phyloP scores from a whole-genome alignment of 2,797 vertebrate species.

The Chloroceryle inda region DNA sequence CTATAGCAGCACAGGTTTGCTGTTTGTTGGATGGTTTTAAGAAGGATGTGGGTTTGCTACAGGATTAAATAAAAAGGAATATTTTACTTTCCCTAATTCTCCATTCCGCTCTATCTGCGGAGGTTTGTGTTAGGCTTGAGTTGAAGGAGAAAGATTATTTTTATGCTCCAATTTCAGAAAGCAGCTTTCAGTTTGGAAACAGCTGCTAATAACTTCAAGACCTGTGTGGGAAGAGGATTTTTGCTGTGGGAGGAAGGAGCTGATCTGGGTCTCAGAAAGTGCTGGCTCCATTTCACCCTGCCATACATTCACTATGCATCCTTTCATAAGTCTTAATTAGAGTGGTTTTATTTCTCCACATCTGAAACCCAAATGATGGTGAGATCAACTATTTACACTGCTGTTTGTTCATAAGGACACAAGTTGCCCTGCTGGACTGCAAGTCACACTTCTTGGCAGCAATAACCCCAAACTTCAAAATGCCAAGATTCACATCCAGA shows the following conservation, averaged over 20 bases:
- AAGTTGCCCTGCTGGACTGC: not conserved
- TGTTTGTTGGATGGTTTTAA: conserved; percentile 69
- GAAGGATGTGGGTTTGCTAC: conserved; percentile 51
- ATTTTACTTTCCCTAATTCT: conserved; percentile 66
- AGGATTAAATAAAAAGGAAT: conserved; percentile 55
- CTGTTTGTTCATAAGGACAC: not conserved
- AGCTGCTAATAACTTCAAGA: conserved; percentile 35
- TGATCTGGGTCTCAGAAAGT: not conserved
- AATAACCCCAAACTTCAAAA: not conserved
- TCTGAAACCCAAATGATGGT: not conserved
- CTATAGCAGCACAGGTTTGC: conserved; percentile 67
- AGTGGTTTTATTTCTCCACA: not conserved
- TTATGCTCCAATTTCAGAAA: conserved; percentile 60
- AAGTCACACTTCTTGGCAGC: not conserved
- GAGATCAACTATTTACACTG: not conserved
- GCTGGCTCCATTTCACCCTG: not conserved
- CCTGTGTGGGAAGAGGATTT: not conserved
- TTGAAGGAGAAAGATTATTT: conserved; percentile 51
- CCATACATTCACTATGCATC: not conserved
- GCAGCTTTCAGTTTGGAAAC: conserved; percentile 49
- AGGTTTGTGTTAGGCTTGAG: conserved; percentile 19
- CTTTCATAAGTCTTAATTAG: not conserved
- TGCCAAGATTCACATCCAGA: not conserved
- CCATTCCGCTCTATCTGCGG: not conserved
- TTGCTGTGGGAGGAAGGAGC: not conserved